Base-by-base conservation (phyloP, 92 coral and sea anemone genomes). In the Desmophyllum pertusum region DNA sequence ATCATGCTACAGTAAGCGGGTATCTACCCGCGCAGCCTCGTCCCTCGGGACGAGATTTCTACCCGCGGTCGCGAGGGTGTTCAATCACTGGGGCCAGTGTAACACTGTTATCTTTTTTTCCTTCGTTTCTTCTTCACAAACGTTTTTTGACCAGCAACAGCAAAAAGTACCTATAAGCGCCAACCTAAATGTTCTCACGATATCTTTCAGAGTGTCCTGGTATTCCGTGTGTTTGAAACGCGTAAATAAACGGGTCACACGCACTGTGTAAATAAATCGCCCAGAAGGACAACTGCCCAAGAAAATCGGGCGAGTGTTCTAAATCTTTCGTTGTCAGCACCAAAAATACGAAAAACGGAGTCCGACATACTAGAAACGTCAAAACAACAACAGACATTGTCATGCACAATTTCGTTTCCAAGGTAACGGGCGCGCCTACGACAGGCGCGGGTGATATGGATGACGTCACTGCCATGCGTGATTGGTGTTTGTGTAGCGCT, bases 211-310 rank as follows among this genome's bases (percentile, higher is more conserved):
- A 21, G 98, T 92, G 25, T 94, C 93, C 48, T 95, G 93, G 38
- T 86, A 96, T 61, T 96, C 98, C 0, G 87, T 83, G 81, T 92
- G 94, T 57, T 96, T 94, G 80, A 96, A 96, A n/a, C 0, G 98
- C 95, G 73, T 91, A 96, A 77, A 96, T 90, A 79, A 96, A 96
- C 21, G 98, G 98, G 62, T 96, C 91, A 41, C 96, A 88, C 9
- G 98, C 98, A 62, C 98, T 96, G 77, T 96, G 98, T 14, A 96
- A 88, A 67, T 92, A 96, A 30, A 96, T 90, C 23, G 98, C 98
- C 98, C 98, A 96, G 71, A 96, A 96, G 4, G 98, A 94, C 59
- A 96, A 78, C 80, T 96, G 98, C 42, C 96, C 95, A 2, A 96
- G 81, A 71, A 90, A 86, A 55, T 96, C 98, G 21, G 94, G 75